Evolutionary conservation across 2,888 invertebrate genomes (phyloP), one percentile per base, ranked within the genome.

Genomic region (Thereva unica): DNA sequence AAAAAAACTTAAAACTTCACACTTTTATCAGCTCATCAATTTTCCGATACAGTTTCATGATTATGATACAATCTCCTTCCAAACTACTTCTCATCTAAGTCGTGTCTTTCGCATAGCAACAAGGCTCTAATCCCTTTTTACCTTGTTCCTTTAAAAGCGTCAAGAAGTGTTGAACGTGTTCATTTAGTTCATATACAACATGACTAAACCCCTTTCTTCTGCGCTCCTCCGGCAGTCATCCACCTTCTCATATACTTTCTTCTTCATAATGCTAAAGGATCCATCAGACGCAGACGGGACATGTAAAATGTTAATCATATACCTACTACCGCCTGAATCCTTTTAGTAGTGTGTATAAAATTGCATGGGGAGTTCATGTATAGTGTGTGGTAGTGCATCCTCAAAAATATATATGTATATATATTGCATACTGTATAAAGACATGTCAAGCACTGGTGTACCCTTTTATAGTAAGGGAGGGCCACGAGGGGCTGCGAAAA

Each of bases 281-380:
- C 23, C 23, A 23, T 23, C 23, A 23, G 23, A 23, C 23, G 23
- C 23, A 23, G 49, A 40, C 42, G 37, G 47, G 38, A 49, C 59
- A 49, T 49, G 59, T 59, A 40, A 59, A 59, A 59, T 59, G 59
- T 49, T 59, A 59, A 59, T 59, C 59, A 49, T 49, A 37, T 47
- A 4, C 47, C 38, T 23, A 23, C 23, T 23, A 23, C 23, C 23
- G 1, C 23, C 23, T 23, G 23, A 23, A 23, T 23, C 23, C 23
- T 23, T 23, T 23, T 23, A 23, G 23, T 23, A 23, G 23, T 23
- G 23, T 23, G 23, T 23, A 23, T 23, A 23, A 23, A 23, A 23
- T 23, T 23, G 37, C 38, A 47, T 47, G 47, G 44, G 37, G 57
- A 38, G 57, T 45, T 42, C 59, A 2, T 23, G 2, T 23, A 23